phyloP scores from a whole-genome alignment of 2,113 vertebrate species.

The Saimiri boliviensis region DNA sequence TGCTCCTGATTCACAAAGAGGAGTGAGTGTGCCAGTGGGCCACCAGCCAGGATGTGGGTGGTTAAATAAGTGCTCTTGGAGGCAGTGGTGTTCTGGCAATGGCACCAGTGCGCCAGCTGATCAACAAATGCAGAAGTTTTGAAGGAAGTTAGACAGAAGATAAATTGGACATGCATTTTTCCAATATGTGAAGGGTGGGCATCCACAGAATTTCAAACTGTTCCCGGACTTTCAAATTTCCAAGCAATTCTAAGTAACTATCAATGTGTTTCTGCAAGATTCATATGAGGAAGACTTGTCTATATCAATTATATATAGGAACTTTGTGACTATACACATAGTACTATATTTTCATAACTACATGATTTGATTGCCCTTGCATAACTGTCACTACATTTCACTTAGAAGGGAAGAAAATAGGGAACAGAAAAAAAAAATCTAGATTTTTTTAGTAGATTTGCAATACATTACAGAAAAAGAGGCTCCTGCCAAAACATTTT shows the following conservation, averaged over 20 bases:
- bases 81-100: conserved; percentile 46
- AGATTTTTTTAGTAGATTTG: conserved; percentile 14
- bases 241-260: conserved; percentile 48
- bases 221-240: conserved; percentile 47
- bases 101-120: conserved; percentile 55
- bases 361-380: neutral
- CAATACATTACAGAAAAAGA: neutral
- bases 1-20: conserved; percentile 58
- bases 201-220: neutral
- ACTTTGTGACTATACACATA: neutral
- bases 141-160: conserved; percentile 59
- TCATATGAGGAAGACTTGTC: neutral
- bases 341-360: neutral
- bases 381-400: neutral
- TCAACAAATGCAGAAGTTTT: conserved; percentile 37
- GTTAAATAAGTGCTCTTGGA: conserved; percentile 42
- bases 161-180: conserved; percentile 44
- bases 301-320: neutral
- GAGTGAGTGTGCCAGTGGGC: conserved; percentile 50
- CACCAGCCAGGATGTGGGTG: conserved; percentile 55
- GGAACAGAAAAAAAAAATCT: conserved; percentile 30
- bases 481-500: neutral
- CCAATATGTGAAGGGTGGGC: neutral
- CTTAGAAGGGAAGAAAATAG: neutral
- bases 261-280: conserved; percentile 1